Evolutionary conservation across 23 tunicate genomes (phyloP), one percentile per base, ranked within the genome.

Genomic region (Phallusia fumigata): DNA sequence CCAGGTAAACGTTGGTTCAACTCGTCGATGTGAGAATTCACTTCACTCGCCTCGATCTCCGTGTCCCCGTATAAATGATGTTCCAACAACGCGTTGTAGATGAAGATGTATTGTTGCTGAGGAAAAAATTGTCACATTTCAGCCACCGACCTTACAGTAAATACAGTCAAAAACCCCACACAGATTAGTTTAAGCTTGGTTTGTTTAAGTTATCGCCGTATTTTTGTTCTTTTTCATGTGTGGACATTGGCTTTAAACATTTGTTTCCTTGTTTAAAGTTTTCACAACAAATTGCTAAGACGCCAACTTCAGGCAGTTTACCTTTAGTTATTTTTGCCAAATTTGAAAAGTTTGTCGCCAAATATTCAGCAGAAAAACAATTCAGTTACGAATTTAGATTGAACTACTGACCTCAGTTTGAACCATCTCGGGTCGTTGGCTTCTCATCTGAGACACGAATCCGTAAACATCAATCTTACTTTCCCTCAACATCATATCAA

Each of bases 391-490:
- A n/a, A n/a, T n/a, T n/a, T n/a, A n/a, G n/a, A n/a, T n/a, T n/a
- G n/a, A n/a, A n/a, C n/a, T n/a, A n/a, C n/a, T n/a, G n/a, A 94
- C 98, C 88, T 94, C 98, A 0, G 98, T 94, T 73, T 94, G 98
- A 31, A 94, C 98, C 98, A 94, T 94, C 76, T 94, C 98, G 12
- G 98, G 98, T 50, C 98, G 79, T 65, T 94, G 98, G 8, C 75
- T 76, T 35, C 98, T 82, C 98, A 94, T 85, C 34, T 89, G 93
- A 16, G 98, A 76, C 19, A 76, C 85, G 80, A 89, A 94, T 32
- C 90, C 85, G 74, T 76, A 83, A 8, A 94, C 98, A 76, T 94
- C 98, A 31, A 94, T 74, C 65, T 94, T 94, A 19, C 83, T 86
- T 35, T 94, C 98, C 65, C 98, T 40, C 51, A 77, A 35, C 88